phyloP scores from a whole-genome alignment of 2,113 vertebrate genomes.

The Excalfactoria chinensis region DNA sequence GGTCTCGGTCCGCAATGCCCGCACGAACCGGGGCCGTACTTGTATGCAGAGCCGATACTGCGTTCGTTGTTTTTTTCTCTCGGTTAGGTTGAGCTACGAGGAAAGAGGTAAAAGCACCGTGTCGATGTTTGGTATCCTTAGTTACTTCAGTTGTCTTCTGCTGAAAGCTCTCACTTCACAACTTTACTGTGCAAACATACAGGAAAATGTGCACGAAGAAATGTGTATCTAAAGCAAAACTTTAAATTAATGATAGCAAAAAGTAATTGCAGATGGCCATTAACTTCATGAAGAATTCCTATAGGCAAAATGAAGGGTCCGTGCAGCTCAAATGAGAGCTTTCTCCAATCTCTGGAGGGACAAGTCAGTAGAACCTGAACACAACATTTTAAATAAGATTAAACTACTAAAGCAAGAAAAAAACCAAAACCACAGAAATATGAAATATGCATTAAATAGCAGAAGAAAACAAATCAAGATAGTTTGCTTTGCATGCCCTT shows the following conservation, averaged over 20 bases:
- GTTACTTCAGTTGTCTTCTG: neutral
- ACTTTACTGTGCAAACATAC: neutral
- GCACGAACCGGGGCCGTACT: no score
- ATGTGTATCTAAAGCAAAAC: neutral
- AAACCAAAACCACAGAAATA: neutral
- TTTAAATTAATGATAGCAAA: neutral
- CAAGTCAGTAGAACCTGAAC: neutral
- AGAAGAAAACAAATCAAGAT: neutral
- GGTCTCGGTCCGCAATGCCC: no score
- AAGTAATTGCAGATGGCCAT: neutral
- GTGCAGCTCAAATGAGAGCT: neutral
- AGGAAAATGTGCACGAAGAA: neutral
- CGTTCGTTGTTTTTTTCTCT: rapidly evolving
- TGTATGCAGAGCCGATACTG: rapidly evolving
- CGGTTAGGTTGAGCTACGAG: neutral
- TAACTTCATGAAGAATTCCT: neutral
- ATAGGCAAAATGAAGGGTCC: neutral
- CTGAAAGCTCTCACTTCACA: neutral
- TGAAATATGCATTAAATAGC: neutral
- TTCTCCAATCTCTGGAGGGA: rapidly evolving
- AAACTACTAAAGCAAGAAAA: neutral
- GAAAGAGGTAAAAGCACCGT: neutral
- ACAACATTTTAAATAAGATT: neutral
- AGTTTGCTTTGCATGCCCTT: neutral
- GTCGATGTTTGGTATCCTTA: neutral